Base-by-base conservation (phyloP, 2,888 invertebrate genomes). In the Dioctria rufipes region DNA sequence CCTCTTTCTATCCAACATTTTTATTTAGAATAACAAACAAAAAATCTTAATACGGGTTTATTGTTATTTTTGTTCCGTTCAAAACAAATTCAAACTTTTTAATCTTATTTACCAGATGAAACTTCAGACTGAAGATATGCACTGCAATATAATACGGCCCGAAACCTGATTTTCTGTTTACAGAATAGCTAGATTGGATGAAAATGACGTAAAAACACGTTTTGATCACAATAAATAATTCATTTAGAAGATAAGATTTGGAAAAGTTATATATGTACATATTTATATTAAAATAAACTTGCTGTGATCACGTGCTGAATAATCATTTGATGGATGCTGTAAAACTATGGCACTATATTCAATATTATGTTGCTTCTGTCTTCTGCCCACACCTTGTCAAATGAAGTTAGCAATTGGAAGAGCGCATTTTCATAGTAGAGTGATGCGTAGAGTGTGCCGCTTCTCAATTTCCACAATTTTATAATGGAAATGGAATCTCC, bases 161-260 rank as follows among this genome's bases (percentile, higher is more conserved):
- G 65, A 40, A 65, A 65, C 65, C 40, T 40, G 65, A 65, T 40
- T 65, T 65, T 39, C 5, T 65, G 65, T 40, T 65, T 65, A 40
- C 65, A 40, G 42, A 65, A 65, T 65, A 65, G 40, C 42, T 25
- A 25, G 25, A 25, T 8, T 39, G 11, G 65, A 11, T 25, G 6
- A 65, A 54, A 65, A 40, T 40, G 65, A 40, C 65, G 65, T 42
- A 65, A n/a, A 40, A 8, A 40, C 65, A 40, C 42, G n/a, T 40
- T 65, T 25, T 6, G 40, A 40, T 65, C 65, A 6, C 3, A 65
- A 65, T 65, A 39, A 65, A 65, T 65, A 65, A 65, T 42, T 65
- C 39, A n/a, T 42, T 65, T 40, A 66, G 4, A 25, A 11, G 69
- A 69, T 69, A 69, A 51, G 51, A 69, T 69, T 69, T 3, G 13